phyloP scores from a whole-genome alignment of 2,113 vertebrate genomes.

The Bucco capensis region DNA sequence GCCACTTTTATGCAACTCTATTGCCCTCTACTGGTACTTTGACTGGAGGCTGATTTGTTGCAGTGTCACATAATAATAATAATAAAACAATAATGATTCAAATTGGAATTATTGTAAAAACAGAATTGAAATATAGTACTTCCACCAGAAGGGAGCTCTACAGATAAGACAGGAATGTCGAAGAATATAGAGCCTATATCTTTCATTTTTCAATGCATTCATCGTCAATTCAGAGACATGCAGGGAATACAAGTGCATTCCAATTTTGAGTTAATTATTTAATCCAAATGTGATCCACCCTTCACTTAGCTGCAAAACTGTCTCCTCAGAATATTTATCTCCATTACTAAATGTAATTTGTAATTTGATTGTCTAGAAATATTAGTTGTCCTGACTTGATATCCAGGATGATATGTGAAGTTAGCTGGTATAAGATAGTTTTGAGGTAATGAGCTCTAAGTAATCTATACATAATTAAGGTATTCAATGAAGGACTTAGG shows the following conservation, averaged over 20 bases:
- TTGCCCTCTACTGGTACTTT: conserved; percentile 65
- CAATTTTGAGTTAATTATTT: neutral
- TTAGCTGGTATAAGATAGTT: neutral
- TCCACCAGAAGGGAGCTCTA: neutral
- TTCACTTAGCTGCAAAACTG: neutral
- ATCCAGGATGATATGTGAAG: neutral
- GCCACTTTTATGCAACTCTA: neutral
- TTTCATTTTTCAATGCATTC: neutral
- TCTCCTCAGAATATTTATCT: neutral
- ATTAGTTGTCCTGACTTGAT: neutral
- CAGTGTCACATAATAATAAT: neutral
- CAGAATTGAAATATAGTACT: neutral
- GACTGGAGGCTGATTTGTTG: neutral
- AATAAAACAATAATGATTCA: neutral
- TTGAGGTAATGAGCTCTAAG: neutral
- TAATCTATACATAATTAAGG: neutral
- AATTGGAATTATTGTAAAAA: neutral
- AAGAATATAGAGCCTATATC: neutral
- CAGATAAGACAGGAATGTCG: neutral
- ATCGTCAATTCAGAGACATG: neutral
- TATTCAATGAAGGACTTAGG: neutral
- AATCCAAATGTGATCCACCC: neutral
- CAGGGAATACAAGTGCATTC: neutral
- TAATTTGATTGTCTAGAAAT: neutral
- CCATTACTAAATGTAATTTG: neutral